Percentiles rank a stretch among this genome's conserved stretches.
phyloP scores from a whole-genome alignment of 2,888 invertebrate genomes.

The Hypena proboscidalis region DNA sequence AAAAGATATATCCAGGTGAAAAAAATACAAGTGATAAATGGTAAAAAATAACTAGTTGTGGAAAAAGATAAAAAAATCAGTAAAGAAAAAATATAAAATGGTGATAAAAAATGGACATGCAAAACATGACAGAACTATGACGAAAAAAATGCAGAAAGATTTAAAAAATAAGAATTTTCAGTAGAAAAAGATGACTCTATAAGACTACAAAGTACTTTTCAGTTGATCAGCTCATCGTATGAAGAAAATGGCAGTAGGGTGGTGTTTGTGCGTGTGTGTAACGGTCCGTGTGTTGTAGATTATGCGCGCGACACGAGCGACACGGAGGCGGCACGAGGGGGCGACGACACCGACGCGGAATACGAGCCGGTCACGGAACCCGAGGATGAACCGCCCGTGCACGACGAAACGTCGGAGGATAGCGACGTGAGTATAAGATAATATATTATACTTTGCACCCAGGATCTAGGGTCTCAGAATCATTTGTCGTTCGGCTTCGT shows the following conservation, averaged over 20 bases:
- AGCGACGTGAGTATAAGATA: constrained; percentile 73
- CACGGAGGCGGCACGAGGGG: constrained; percentile 56
- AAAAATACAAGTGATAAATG: constrained; percentile 25
- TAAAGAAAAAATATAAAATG: not conserved
- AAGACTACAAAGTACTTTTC: too few relatives aligned
- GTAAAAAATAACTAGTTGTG: constrained; percentile 19
- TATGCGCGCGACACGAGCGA: constrained; percentile 83
- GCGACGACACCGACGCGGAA: constrained; percentile 48
- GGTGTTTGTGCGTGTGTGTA: constrained; percentile 21
- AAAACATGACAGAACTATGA: not conserved
- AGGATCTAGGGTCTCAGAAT: too few relatives aligned
- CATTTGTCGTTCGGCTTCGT: too few relatives aligned
- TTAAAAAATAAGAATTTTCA: too few relatives aligned
- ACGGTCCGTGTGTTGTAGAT: constrained; percentile 74
- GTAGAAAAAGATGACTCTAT: too few relatives aligned
- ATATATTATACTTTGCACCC: too few relatives aligned
- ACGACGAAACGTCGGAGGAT: constrained; percentile 77
- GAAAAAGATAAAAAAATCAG: constrained; percentile 22
- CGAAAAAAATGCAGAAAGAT: too few relatives aligned
- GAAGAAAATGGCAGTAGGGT: constrained; percentile 26
- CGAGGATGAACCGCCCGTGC: constrained; percentile 68
- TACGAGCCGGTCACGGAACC: constrained; percentile 83
- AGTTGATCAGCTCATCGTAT: not conserved
- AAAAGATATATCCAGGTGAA: constrained; percentile 21
- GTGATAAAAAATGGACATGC: not conserved